Evolutionary conservation across 92 coral and sea anemone genomes (phyloP).

Genomic region (Actinernus sp.): DNA sequence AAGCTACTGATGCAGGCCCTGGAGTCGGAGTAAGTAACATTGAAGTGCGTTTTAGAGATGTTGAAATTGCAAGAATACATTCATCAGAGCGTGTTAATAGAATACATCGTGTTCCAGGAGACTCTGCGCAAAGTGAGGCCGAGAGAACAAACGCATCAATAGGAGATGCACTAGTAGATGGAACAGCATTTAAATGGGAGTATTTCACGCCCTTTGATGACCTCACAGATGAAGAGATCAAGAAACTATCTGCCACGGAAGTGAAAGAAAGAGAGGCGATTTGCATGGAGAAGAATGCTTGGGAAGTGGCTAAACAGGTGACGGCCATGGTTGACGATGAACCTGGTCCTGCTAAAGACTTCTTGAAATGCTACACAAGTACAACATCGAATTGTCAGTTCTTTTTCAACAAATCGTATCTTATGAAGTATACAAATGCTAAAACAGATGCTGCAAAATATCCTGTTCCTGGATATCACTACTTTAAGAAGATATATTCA

Average conservation of each 20-base stretch:
- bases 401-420: constrained; percentile 35
- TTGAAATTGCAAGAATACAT: constrained; percentile 39
- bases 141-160: constrained; percentile 45
- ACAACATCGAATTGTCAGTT: constrained; percentile 8
- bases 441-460: constrained; percentile 47
- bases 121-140: constrained; percentile 41
- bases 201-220: constrained; percentile 48
- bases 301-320: constrained; percentile 47
- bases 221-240: constrained; percentile 33
- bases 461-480: constrained; percentile 43
- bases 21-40: constrained; percentile 47
- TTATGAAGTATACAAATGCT: constrained; percentile 59
- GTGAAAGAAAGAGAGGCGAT: constrained; percentile 51
- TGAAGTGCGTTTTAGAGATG: constrained; percentile 44
- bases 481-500: constrained; percentile 31
- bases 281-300: constrained; percentile 57
- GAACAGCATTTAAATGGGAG: constrained; percentile 47
- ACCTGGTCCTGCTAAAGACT: constrained; percentile 51
- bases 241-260: constrained; percentile 41
- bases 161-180: constrained; percentile 66
- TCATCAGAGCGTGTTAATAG: constrained; percentile 14
- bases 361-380: constrained; percentile 34
- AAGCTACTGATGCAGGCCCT: constrained; percentile 27
- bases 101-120: constrained; percentile 43
- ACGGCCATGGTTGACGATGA: constrained; percentile 56